Base-by-base conservation (phyloP, 2,113 vertebrate species). In the Podarcis raffonei region DNA sequence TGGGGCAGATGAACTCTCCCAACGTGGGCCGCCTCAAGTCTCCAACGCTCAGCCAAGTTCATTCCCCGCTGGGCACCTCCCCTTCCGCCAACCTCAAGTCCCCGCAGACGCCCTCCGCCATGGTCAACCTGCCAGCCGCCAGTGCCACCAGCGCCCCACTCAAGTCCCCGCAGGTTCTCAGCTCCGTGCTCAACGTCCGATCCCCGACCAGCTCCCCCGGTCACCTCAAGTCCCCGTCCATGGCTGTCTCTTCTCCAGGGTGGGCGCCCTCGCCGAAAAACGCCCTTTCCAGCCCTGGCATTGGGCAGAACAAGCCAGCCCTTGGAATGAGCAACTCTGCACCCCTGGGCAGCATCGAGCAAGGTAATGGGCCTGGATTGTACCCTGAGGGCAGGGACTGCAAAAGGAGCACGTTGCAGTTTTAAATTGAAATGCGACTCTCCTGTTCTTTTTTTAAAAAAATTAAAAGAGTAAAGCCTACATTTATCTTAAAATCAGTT, bases 1-100 rank as follows among this genome's bases (percentile, higher is more conserved):
- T 98, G 92, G 98, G 97, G 79, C 97, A 98, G 91, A 96, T 99
- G 97, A 97, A 95, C 90, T 99, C 99, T 0, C 98, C 98, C 0
- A 95, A 96, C 81, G 97, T 98, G 96, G 98, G 98, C 68, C 98
- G 98, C 87, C 97, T 99, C 87, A 99, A 98, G 92, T 99, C 98
- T 4, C 98, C 98, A 8, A 98, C 98, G 5, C 96, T 99, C 89
- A 98, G 97, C 93, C 98, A 98, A 92, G 98, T 98, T 91, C 97
- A 98, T 83, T 98, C 98, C 0, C 98, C 98, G 0, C 96, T 98
- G 86, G 96, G 99, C 91, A 97, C 97, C 25, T 99, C 99, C 1
- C 98, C 99, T 6, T 98, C 98, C 5, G 97, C 98, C 93, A 98
- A 97, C 92, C 97, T 99, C 89, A 99, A 99, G 95, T 99, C 99